These are phyloP conservation scores for Nephrocerus scutellatus DNA, from an alignment of 2,888 invertebrate genomes.

Conservation along the genomic window DNA sequence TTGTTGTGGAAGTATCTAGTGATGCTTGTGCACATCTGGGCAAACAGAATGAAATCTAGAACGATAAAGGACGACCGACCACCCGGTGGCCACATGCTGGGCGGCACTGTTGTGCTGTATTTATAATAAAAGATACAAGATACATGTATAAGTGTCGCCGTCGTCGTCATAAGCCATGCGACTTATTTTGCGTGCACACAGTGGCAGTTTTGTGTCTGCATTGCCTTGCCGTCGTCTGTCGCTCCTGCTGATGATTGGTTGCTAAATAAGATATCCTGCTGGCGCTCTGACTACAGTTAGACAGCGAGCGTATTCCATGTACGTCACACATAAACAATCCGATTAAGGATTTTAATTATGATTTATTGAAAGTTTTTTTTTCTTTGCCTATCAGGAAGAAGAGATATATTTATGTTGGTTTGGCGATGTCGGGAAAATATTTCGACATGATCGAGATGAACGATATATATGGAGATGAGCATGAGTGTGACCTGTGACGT, in stretches of 20 bases:
- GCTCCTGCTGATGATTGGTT: too few species aligned
- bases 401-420: too few species aligned
- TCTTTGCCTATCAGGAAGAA: background rate
- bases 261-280: constrained; percentile 14
- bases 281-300: background rate
- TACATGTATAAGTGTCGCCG: background rate
- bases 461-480: too few species aligned
- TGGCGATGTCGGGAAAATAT: too few species aligned
- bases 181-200: background rate
- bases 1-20: too few species aligned
- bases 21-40: too few species aligned
- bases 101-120: too few species aligned
- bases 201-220: background rate
- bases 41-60: too few species aligned
- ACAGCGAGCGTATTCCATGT: background rate
- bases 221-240: constrained; percentile 2
- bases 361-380: constrained; percentile 6
- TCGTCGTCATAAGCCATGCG: background rate
- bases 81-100: constrained; percentile 12
- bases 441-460: too few species aligned
- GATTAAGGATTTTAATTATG: constrained; percentile 12
- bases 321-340: constrained; percentile 1
- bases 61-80: constrained; percentile 6
- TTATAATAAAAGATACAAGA: too few species aligned
- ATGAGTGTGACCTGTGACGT: too few species aligned